phyloP scores from a whole-genome alignment of 2,113 vertebrate species.

The Morone saxatilis region DNA sequence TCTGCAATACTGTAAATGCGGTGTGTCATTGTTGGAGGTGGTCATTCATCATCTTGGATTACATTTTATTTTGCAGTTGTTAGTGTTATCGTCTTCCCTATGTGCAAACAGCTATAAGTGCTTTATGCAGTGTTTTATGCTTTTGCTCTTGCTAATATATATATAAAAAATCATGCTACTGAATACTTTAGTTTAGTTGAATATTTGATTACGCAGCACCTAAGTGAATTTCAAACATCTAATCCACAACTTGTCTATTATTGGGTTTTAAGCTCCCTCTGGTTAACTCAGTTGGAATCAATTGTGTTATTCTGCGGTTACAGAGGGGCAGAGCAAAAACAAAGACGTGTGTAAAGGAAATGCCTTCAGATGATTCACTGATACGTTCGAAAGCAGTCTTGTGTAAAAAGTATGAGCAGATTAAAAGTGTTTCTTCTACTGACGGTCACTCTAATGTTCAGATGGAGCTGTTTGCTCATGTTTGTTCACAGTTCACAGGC shows the following conservation, averaged over 20 bases:
- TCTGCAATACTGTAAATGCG: background rate
- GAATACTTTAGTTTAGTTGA: slow-evolving; percentile 3
- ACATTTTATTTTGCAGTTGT: background rate
- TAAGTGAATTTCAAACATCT: slow-evolving; percentile 24
- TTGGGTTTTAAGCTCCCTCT: slow-evolving; percentile 6
- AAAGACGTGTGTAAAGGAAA: slow-evolving; percentile 41
- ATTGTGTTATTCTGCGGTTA: slow-evolving; percentile 54
- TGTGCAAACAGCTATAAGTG: background rate
- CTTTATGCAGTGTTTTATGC: background rate
- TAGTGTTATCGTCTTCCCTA: background rate
- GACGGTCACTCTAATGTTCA: slow-evolving; percentile 30
- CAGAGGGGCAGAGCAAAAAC: slow-evolving; percentile 39
- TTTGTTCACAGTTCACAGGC: slow-evolving; percentile 28
- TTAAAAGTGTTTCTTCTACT: slow-evolving; percentile 42
- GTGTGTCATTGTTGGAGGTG: background rate
- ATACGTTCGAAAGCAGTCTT: slow-evolving; percentile 45
- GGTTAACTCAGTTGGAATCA: slow-evolving; percentile 46
- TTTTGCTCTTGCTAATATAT: background rate
- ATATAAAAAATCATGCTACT: too few relatives aligned
- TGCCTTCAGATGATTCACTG: slow-evolving; percentile 39
- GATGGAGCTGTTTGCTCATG: slow-evolving; percentile 24
- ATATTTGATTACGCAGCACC: slow-evolving; percentile 30
- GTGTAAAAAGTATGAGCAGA: slow-evolving; percentile 47
- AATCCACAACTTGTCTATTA: slow-evolving; percentile 12
- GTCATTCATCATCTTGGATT: background rate